These are phyloP conservation scores for Leptodactylus fallax DNA, from an alignment of 2,797 vertebrate species.

Conservation along the genomic window DNA sequence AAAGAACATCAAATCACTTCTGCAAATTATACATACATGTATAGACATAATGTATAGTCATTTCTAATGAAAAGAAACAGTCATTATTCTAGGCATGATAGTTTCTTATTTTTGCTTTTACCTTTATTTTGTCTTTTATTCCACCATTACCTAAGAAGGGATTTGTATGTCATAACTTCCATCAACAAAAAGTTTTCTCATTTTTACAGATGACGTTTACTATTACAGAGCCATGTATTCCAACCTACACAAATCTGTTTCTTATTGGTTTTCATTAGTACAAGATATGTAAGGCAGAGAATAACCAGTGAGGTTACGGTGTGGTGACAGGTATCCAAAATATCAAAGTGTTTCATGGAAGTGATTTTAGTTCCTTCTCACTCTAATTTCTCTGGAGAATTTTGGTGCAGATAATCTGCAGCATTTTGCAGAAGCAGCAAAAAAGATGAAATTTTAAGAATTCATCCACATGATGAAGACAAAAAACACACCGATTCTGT, in stretches of 20 bases:
- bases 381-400: background rate
- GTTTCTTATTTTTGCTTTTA: background rate
- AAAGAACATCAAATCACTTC: background rate
- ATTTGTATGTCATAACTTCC: too few relatives aligned
- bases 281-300: background rate
- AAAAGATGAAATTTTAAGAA: too few relatives aligned
- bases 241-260: background rate
- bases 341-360: background rate
- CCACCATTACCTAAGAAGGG: background rate
- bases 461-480: too few relatives aligned
- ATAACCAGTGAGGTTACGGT: background rate
- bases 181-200: too few relatives aligned
- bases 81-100: background rate
- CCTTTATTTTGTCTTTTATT: too few relatives aligned
- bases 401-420: too few relatives aligned
- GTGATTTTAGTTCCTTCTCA: background rate
- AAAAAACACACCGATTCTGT: too few relatives aligned
- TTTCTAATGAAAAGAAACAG: background rate
- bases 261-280: background rate
- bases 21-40: background rate
- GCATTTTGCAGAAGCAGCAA: too few relatives aligned
- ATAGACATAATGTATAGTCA: background rate
- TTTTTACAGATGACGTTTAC: background rate
- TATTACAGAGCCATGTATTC: background rate
- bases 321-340: background rate